Evolutionary conservation across 2,113 vertebrate genomes (phyloP), one percentile per base, ranked within the genome.

Genomic region (Daboia siamensis): DNA sequence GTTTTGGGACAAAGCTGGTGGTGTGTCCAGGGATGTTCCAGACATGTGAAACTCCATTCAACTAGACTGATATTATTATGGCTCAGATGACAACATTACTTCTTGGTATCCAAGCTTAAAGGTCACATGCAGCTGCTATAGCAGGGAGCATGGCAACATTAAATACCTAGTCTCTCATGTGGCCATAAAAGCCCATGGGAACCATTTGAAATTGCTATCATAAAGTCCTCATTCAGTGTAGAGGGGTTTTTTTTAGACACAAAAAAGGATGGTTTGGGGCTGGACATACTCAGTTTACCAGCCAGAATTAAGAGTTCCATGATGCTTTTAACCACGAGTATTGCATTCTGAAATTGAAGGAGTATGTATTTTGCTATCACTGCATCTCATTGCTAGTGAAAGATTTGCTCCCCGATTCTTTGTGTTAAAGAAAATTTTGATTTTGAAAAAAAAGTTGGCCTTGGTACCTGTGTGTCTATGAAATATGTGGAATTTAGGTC

Each of bases 221-320:
- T 51, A 86, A 89, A 89, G 54, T 59, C 12, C 5, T 57, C 24
- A 61, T 51, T 92, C 29, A 51, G 69, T 85, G 24, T 0, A 0
- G 84, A 94, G 52, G 1, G 9, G 85, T 90, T 91, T 52, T 94
- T 95, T 90, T 17, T 92, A 64, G 92, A 96, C 92, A 91, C 94
- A 84, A 85, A 94, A 89, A 57, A 94, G n/a, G 9, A 21, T 74
- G 26, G 24, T 56, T 44, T 90, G 39, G 85, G 44, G n/a, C 6
- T 87, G 86, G 26, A 86, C 33, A 55, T 44, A 80, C 23, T 59
- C 54, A 48, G 55, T 91, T 84, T 94, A 80, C 90, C 88, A 94
- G 95, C 90, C 57, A 15, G 51, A 88, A 55, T 39, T 69, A 61
- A 8, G 48, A 61, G 13, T 61, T 39, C 29, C 69, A 52, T 0